Base-by-base conservation (phyloP, 92 coral and sea anemone genomes). In the Hydrozoanthus gracilis region DNA sequence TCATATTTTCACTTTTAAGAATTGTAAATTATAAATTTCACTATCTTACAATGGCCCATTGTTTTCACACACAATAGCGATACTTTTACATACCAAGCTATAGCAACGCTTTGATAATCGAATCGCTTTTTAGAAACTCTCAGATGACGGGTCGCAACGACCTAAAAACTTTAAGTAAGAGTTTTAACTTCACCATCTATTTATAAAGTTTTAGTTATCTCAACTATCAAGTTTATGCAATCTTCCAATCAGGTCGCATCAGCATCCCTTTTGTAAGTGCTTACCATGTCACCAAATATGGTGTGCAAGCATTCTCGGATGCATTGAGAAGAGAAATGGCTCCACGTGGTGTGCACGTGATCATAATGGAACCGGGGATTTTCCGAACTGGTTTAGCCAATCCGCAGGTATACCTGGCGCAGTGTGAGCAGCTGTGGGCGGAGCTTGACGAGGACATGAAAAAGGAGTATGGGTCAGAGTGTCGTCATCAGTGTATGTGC, bases 281-380 rank as follows among this genome's bases (percentile, higher is more conserved):
- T n/a, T 89, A 89, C 71, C 79, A 85, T 48, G 9, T 71, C 20
- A 71, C 78, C 73, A 89, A 89, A 66, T 89, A 66, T 78, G 92
- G 79, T 17, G 89, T 89, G 8, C 86, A 89, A 51, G 92, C 86
- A 58, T 89, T 89, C 48, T 76, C 86, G 6, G 92, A 89, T 67
- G 92, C 89, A 0, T 68, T 89, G 48, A 84, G 89, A 67, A 58
- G 82, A 18, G 92, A 89, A 51, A 47, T 89, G 79, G 66, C 84
- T 14, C 73, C 51, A 16, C 86, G 89, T 89, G 85, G 48, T 14
- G 58, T 89, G 52, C 79, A 74, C n/a, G 83, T 84, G 47, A 52
- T 51, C 17, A 52, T 85, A 11, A 55, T 89, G 51, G 89, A 89
- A 46, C 89, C 92, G 12, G 89, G 86, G 12, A 71, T 71, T 47